These are phyloP conservation scores for Nomada ferruginata DNA, from an alignment of 2,888 invertebrate genomes.

Conservation along the genomic window DNA sequence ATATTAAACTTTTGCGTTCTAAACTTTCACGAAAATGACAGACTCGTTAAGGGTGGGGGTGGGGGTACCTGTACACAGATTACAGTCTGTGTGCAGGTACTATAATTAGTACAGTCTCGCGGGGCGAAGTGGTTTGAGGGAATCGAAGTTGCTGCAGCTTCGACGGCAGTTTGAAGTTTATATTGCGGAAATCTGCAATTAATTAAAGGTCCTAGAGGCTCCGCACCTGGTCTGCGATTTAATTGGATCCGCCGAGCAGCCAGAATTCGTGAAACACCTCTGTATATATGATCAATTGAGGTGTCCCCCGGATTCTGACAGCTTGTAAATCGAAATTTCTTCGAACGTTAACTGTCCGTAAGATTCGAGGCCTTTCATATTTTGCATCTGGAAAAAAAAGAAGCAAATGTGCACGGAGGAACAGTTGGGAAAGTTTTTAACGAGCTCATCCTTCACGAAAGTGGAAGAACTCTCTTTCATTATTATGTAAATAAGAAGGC, in stretches of 20 bases:
- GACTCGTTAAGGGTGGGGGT: neutral
- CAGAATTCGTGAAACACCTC: constrained; percentile 8
- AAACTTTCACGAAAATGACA: neutral
- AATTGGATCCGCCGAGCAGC: neutral
- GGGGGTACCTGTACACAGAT: too few species aligned
- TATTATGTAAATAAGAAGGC: neutral
- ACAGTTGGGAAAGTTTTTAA: neutral
- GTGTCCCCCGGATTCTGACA: neutral
- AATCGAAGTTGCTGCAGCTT: constrained; percentile 25
- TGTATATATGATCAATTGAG: neutral
- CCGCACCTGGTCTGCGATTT: neutral
- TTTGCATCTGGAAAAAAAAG: neutral
- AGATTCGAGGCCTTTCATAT: neutral
- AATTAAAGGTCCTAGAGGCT: constrained; percentile 11
- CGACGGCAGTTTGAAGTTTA: constrained; percentile 37
- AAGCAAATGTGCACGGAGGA: too few species aligned
- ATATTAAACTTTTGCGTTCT: too few species aligned
- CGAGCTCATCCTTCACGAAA: neutral
- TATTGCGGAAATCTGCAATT: constrained; percentile 27
- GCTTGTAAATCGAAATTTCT: neutral
- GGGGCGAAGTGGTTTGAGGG: constrained; percentile 12
- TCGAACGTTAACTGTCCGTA: neutral
- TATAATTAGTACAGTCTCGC: constrained; percentile 16
- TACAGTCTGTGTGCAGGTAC: neutral
- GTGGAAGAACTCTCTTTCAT: neutral